phyloP scores from a whole-genome alignment of 1,140 invertebrate genomes.

The Lasaia peninsularis region DNA sequence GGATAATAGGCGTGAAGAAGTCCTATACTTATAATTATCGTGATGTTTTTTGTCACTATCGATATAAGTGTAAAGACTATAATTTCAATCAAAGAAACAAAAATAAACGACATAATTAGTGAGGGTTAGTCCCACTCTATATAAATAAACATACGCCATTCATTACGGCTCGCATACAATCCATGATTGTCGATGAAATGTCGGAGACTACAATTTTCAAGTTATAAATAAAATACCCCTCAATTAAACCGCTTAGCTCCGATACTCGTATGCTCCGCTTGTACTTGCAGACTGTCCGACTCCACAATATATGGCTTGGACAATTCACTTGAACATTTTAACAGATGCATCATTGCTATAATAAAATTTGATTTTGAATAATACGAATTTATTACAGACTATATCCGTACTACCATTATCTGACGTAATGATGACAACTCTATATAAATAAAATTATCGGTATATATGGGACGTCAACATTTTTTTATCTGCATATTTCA shows the following conservation, averaged over 20 bases:
- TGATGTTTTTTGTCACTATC: too few species aligned
- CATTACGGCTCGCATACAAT: conserved; percentile 46
- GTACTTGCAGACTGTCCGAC: conserved; percentile 1
- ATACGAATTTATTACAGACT: too few species aligned
- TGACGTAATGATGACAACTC: too few species aligned
- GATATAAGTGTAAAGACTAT: too few species aligned
- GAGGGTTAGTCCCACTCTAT: conserved; percentile 33
- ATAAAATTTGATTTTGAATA: neutral
- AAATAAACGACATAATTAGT: neutral
- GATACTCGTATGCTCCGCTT: conserved; percentile 6
- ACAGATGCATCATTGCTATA: neutral
- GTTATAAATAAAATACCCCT: conserved; percentile 57
- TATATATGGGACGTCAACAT: too few species aligned
- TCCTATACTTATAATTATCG: too few species aligned
- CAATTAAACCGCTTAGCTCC: conserved; percentile 21
- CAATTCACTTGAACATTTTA: conserved; percentile 9
- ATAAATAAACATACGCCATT: conserved; percentile 29
- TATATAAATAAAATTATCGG: too few species aligned
- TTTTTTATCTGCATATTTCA: too few species aligned
- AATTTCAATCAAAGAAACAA: too few species aligned
- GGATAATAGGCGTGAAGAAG: too few species aligned
- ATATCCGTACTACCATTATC: too few species aligned
- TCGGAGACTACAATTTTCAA: conserved; percentile 43
- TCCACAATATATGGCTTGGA: conserved; percentile 9
- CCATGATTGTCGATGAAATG: conserved; percentile 53